Evolutionary conservation across 2,797 vertebrate genomes (phyloP), one percentile per base, ranked within the genome.

Genomic region (Oreochromis grahami): DNA sequence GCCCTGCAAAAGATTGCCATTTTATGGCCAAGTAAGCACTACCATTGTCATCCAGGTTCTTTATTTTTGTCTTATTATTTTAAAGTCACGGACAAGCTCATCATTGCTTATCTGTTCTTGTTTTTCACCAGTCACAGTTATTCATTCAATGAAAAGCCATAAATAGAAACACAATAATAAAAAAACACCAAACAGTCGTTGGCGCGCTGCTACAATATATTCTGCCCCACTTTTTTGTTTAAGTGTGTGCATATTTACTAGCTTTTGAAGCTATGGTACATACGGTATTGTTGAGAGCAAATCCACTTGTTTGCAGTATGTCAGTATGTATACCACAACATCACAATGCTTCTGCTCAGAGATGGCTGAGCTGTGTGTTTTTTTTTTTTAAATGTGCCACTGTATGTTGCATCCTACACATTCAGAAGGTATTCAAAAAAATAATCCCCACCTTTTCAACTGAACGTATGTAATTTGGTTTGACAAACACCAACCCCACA

Each of bases 381-480:
- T 76, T 92, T 76, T 92, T 87, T 91, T 92, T 91, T 50, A 88
- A 89, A 89, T 70, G 77, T 81, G 81, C 84, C 79, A 83, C 89
- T 93, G 74, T 88, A 83, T 8, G 88, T 87, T 82, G 77, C 92
- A 85, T 93, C 90, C 90, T 94, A 91, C 92, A 91, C 92, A 93
- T 90, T 89, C 93, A 93, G 93, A 93, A 94, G 92, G 92, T 93
- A 94, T 94, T 91, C 95, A 88, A 96, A 96, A 95, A 95, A 93
- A 95, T 95, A 93, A 96, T 96, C 94, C 92, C 91, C 88, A 95
- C 94, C 93, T 94, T 96, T 96, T 92, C 90, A 81, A 93, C 90
- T 93, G 94, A 94, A 96, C 93, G 93, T 96, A 95, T 95, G 93
- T 96, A 94, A 96, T 96, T 96, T 95, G 92, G 91, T 95, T 94